Evolutionary conservation across 1,140 invertebrate species (phyloP), one percentile per base, ranked within the genome.

Genomic region (Tetragnatha versicolor): DNA sequence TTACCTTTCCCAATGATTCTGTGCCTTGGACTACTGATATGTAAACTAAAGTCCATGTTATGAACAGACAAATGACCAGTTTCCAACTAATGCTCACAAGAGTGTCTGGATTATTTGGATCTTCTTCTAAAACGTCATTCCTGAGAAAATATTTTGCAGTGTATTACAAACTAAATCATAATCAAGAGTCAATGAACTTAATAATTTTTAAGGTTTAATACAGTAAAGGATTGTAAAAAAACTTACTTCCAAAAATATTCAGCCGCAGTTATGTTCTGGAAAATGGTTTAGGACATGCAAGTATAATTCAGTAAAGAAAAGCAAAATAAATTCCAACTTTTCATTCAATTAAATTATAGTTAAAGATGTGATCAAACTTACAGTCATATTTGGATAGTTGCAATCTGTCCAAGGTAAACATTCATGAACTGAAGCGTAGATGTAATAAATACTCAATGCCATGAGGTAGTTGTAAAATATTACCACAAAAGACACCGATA

Each of bases 1-100:
- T 85, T 73, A 87, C 87, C 84, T 88, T 88, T 68, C 87, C 87
- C 3, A 86, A 83, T 6, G 86, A 85, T 81, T 85, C 85, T 69
- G 87, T 85, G 25, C 87, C 87, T 83, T 85, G 86, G 66, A 86
- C 73, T 0, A 88, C 81, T 68, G 85, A 88, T 17, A 87, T 73
- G 75, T 85, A 87, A 2, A 87, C 84, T 49, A 88, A 82, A 7
- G 83, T 55, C 87, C 87, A 88, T 14, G 85, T 84, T 0, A 85
- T 69, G 6, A 87, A 77, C 0, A 88, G 82, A 81, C 85, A 86
- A 2, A 87, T 66, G 10, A 83, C 85, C 7, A 88, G 69, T 77
- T 85, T 84, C 86, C 86, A 88, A 80, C 84, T 82, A 0, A 82
- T 79, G 29, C 55, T 69, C 29, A 72, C 80, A 5, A 82, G 25